These are phyloP conservation scores for Chaetodon auriga DNA, from an alignment of 2,113 vertebrate species.

Conservation along the genomic window DNA sequence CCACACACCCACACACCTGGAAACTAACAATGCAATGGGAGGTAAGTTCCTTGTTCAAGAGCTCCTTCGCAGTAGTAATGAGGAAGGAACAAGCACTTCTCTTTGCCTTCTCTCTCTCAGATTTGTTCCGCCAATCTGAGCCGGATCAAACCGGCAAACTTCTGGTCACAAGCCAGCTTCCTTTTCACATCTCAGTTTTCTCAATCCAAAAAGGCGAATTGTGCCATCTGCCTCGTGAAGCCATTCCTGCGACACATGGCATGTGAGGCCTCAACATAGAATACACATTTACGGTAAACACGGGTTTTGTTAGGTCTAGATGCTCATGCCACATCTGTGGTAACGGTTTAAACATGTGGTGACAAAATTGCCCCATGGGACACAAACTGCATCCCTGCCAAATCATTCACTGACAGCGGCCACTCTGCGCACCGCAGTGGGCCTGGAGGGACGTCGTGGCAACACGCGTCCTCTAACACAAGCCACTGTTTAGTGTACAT, in stretches of 20 bases:
- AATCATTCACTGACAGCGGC: slow-evolving; percentile 44
- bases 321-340: slow-evolving; percentile 41
- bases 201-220: not conserved
- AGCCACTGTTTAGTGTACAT: slow-evolving; percentile 44
- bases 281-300: slow-evolving; percentile 43
- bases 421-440: slow-evolving; percentile 37
- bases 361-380: slow-evolving; percentile 30
- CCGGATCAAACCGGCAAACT: not conserved
- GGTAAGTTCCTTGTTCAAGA: not conserved
- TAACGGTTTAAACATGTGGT: slow-evolving; percentile 71
- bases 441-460: slow-evolving; percentile 49
- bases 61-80: not conserved
- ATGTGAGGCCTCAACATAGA: not conserved
- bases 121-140: not conserved
- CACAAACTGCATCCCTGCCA: slow-evolving; percentile 36
- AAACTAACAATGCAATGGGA: not conserved
- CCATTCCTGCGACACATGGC: slow-evolving; percentile 2
- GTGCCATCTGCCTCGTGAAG: slow-evolving; percentile 17
- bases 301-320: slow-evolving; percentile 34
- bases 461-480: slow-evolving; percentile 35
- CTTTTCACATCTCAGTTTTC: slow-evolving; percentile 4
- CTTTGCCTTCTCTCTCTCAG: not conserved
- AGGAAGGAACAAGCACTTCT: not conserved
- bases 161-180: not conserved
- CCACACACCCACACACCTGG: slow-evolving; percentile 22